Evolutionary conservation across 2,888 invertebrate genomes (phyloP).

Genomic region (Acronicta alni): DNA sequence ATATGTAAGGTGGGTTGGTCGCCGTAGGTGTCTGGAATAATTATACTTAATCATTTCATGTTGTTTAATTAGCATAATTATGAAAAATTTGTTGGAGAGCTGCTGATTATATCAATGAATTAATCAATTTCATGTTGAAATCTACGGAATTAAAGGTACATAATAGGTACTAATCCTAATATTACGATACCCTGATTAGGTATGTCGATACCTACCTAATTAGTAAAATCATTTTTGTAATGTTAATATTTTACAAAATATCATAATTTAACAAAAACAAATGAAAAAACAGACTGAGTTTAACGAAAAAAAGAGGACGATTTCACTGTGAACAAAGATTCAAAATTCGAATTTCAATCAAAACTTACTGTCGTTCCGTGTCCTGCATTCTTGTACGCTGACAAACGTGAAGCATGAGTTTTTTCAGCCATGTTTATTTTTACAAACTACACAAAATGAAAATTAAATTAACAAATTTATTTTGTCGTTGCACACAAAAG

Average conservation of each 20-base stretch:
- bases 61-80: too few relatives aligned
- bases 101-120: too few relatives aligned
- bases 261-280: constrained; percentile 11
- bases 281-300: constrained; percentile 3
- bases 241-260: neutral
- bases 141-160: too few relatives aligned
- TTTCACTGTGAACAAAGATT: constrained; percentile 20
- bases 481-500: neutral
- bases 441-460: constrained; percentile 6
- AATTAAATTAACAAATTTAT: constrained; percentile 3
- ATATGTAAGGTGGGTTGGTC: too few relatives aligned
- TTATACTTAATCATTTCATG: too few relatives aligned
- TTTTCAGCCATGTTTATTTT: constrained; percentile 89
- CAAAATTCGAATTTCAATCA: constrained; percentile 18
- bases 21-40: too few relatives aligned
- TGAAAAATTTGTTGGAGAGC: too few relatives aligned
- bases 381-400: constrained; percentile 94
- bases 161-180: too few relatives aligned
- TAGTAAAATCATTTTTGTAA: too few relatives aligned
- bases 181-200: too few relatives aligned
- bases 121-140: too few relatives aligned
- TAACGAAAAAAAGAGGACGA: neutral
- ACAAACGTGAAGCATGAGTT: constrained; percentile 88
- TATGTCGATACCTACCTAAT: too few relatives aligned
- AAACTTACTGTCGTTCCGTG: constrained; percentile 92